A percentile compares a stretch with the other conserved stretches of the same genome.
Conservation (phyloP, 2,888 invertebrate genomes). For the Spodoptera littoralis region DNA sequence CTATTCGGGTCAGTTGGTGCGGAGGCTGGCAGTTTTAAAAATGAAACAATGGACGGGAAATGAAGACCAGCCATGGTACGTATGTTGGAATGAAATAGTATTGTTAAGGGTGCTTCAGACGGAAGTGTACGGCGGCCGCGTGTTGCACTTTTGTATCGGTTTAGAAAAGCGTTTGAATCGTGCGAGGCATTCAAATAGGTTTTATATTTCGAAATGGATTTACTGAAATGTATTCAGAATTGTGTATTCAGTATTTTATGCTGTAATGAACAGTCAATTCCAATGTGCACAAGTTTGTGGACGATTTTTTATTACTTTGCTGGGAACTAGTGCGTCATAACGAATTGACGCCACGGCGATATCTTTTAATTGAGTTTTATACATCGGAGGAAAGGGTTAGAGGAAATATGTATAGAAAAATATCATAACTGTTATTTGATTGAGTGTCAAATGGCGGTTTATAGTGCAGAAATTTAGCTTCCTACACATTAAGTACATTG, state of each 20-base stretch:
- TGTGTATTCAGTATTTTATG: constrained; percentile 46
- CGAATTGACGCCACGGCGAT: constrained; percentile 13
- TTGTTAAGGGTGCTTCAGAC: constrained; percentile 59
- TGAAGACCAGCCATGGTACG: constrained; percentile 59
- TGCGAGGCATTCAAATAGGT: constrained; percentile 48
- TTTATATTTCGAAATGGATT: constrained; percentile 49
- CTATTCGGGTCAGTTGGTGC: constrained; percentile 77
- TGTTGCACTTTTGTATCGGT: constrained; percentile 59
- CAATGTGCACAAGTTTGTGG: constrained; percentile 22
- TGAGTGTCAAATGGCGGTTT: too few species aligned
- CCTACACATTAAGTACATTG: too few species aligned
- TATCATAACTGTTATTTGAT: too few species aligned
- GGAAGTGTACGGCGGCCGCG: constrained; percentile 51
- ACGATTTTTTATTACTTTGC: constrained; percentile 38
- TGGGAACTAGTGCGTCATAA: constrained; percentile 42
- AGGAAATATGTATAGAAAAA: not conserved
- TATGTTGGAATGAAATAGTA: constrained; percentile 66
- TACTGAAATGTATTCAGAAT: constrained; percentile 50
- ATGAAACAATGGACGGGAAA: constrained; percentile 79
- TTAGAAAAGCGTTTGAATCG: constrained; percentile 54
- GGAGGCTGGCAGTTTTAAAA: constrained; percentile 72
- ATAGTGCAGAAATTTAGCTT: too few species aligned
- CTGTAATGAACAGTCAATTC: constrained; percentile 43
- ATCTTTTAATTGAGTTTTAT: constrained; percentile 39
- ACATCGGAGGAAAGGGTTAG: not conserved